Evolutionary conservation across 2,888 invertebrate species (phyloP), one percentile per base, ranked within the genome.

Genomic region (Drosophila greeni): DNA sequence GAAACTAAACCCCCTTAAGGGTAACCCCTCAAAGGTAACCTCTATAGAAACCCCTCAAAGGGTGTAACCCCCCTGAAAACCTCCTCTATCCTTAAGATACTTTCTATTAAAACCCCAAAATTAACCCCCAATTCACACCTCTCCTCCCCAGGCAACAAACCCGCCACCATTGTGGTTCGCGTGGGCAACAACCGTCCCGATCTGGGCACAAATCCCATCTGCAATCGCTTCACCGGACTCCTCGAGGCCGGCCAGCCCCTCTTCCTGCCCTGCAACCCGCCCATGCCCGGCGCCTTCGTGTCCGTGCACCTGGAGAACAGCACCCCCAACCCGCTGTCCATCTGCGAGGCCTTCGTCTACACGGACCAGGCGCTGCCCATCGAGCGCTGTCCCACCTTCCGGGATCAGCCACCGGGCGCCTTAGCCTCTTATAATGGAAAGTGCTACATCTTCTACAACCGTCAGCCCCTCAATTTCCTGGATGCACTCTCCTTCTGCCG

Each of bases 271-370:
- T 97, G 97, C 90, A 96, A 96, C 89, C 97, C 97, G 1, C 97
- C 97, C 0, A 97, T 97, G 95, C 96, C 97, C 0, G 97, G 97
- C 0, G 97, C 97, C 9, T 97, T 97, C 88, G 97, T 97, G 69
- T 96, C 95, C 76, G 96, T 97, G 0, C 97, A 97, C 85, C 88
- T 97, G 59, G 97, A 97, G 89, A 92, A 94, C 0, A 91, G 93
- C 1, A 86, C 90, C 0, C 92, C 94, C 0, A 94, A 93, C 69
- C 95, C 95, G 69, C 90, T 97, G 14, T 96, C 96, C 0, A 94
- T 97, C 12, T 97, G 97, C 87, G 97, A 97, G 88, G 95, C 97
- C 0, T 97, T 97, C 87, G 97, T 97, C 16, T 97, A 97, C 85
- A 97, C 97, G 0, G 97, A 97, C 88, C 95, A 94, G 89, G 96